phyloP scores from a whole-genome alignment of 2,113 vertebrate species.

The Tautogolabrus adspersus region DNA sequence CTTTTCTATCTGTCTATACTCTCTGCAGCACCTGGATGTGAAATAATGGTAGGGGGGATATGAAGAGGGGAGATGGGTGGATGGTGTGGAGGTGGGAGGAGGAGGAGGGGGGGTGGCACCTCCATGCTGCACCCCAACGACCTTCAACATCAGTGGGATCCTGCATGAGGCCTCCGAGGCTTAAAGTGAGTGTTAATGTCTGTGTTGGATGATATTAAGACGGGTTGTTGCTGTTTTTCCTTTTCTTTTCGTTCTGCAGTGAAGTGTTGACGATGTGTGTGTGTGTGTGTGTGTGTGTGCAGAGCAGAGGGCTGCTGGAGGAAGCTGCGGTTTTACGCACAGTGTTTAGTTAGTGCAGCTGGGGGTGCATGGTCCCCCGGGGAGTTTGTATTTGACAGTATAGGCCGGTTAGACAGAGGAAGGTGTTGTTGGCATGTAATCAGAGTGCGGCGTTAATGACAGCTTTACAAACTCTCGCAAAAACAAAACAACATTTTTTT shows the following conservation, averaged over 20 bases:
- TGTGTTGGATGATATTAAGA: background rate
- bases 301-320: constrained; percentile 16
- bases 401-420: background rate
- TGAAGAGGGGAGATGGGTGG: constrained; percentile 15
- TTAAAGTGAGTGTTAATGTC: constrained; percentile 60
- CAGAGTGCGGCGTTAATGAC: background rate
- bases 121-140: constrained; percentile 40
- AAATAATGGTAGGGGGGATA: constrained; percentile 46
- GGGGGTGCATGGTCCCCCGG: constrained; percentile 41
- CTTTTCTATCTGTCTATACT: constrained; percentile 9
- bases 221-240: background rate
- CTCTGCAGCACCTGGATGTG: constrained; percentile 53
- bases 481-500: background rate
- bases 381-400: background rate
- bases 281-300: background rate
- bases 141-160: constrained; percentile 19
- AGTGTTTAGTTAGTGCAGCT: constrained; percentile 49
- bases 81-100: background rate
- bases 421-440: background rate
- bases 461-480: too few species aligned
- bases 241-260: background rate
- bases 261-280: background rate
- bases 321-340: constrained; percentile 61
- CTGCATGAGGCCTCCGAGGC: constrained; percentile 63
- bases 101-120: constrained; percentile 12